A percentile compares a stretch with the other conserved stretches of the same genome.
phyloP scores from a whole-genome alignment of 2,113 vertebrate genomes.

The Ahaetulla prasina region DNA sequence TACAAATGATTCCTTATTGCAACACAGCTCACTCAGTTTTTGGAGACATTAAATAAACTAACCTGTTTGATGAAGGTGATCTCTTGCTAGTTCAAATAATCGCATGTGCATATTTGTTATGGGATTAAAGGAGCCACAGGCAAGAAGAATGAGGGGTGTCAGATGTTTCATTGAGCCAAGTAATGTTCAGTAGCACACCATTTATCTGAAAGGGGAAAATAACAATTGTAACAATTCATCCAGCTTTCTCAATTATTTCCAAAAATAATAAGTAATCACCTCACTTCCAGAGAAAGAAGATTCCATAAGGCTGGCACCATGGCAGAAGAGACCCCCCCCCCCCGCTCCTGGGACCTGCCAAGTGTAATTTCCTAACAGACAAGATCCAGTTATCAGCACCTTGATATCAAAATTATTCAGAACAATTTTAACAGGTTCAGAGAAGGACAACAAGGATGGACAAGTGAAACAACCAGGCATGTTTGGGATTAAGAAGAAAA shows the following conservation, averaged over 20 bases:
- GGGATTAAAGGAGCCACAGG: slow-evolving; percentile 91
- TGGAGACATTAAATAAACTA: slow-evolving; percentile 27
- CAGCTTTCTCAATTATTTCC: background rate
- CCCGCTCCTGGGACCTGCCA: background rate
- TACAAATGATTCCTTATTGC: background rate
- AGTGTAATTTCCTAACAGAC: background rate
- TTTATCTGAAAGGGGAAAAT: slow-evolving; percentile 39
- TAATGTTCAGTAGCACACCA: slow-evolving; percentile 25
- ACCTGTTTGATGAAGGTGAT: slow-evolving; percentile 89
- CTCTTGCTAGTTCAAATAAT: slow-evolving; percentile 88
- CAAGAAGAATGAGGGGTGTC: slow-evolving; percentile 82
- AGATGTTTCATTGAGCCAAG: slow-evolving; percentile 69
- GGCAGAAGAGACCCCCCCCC: background rate
- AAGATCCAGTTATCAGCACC: background rate
- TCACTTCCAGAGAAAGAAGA: background rate
- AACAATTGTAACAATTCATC: background rate
- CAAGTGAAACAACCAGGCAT: background rate
- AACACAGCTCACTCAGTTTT: background rate
- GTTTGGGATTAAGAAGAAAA: background rate
- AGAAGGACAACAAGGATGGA: background rate
- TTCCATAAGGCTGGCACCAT: background rate
- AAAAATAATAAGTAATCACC: background rate
- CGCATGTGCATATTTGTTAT: slow-evolving; percentile 92
- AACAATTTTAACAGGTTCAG: background rate
- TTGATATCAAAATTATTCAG: background rate